These are phyloP conservation scores for Napeogenes sylphis DNA, from an alignment of 2,888 invertebrate species.

Conservation along the genomic window DNA sequence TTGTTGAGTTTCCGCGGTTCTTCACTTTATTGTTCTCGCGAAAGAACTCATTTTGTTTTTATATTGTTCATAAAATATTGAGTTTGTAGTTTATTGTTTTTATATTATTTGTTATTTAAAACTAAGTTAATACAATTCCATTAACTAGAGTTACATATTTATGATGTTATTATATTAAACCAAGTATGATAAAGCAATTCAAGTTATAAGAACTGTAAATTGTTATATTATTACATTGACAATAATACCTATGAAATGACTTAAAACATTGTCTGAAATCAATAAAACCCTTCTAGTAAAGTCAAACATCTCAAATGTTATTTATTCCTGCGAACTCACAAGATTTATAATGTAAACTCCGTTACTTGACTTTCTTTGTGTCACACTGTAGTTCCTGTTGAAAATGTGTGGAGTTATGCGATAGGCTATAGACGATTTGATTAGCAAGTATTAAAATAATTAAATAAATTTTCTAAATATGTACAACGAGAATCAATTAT, in stretches of 20 bases:
- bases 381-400: conserved; percentile 54
- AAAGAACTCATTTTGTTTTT: background rate
- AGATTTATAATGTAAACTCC: conserved; percentile 61
- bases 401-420: conserved; percentile 32
- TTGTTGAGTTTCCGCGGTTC: conserved; percentile 7
- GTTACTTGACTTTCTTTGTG: conserved; percentile 62
- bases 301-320: conserved; percentile 21
- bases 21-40: conserved; percentile 1
- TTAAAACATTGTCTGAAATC: background rate
- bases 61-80: background rate
- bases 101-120: background rate
- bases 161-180: no score
- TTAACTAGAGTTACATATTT: background rate
- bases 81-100: background rate
- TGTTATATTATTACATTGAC: background rate
- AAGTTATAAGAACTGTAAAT: background rate
- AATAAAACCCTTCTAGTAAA: background rate
- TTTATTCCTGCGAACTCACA: conserved; percentile 44
- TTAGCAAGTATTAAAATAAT: background rate
- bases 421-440: conserved; percentile 12
- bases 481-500: no score
- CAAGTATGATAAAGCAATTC: no score
- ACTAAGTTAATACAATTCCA: background rate
- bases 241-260: background rate
- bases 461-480: background rate